phyloP scores from a whole-genome alignment of 2,113 vertebrate species.

The Alethe diademata region DNA sequence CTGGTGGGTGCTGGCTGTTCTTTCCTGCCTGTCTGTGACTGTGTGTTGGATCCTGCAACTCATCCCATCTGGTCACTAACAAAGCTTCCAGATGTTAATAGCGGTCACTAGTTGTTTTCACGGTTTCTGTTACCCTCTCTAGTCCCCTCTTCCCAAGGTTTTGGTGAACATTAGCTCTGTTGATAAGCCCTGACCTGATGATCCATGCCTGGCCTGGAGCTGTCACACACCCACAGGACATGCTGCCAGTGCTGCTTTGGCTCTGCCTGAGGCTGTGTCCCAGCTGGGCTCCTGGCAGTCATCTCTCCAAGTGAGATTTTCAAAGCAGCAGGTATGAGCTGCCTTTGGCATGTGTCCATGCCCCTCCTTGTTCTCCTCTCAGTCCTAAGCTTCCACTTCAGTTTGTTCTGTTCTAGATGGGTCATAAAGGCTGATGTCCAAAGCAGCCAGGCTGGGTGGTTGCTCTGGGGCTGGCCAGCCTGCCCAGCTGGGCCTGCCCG shows the following conservation, averaged over 20 bases:
- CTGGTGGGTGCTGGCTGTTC: neutral
- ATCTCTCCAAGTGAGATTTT: neutral
- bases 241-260: fast-evolving
- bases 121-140: neutral
- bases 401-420: neutral
- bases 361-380: neutral
- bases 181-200: neutral
- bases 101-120: neutral
- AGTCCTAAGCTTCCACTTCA: neutral
- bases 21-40: neutral
- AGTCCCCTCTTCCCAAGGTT: neutral
- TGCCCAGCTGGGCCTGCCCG: fast-evolving
- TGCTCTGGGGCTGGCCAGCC: neutral
- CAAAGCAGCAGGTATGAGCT: neutral
- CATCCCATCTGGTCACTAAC: neutral
- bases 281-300: neutral
- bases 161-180: neutral
- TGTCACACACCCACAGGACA: neutral
- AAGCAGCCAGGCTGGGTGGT: neutral
- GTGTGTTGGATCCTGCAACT: neutral
- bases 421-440: neutral
- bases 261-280: neutral
- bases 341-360: neutral
- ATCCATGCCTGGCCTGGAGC: neutral
- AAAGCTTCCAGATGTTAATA: neutral